A percentile compares a stretch with the other conserved stretches of the same genome.
Evolutionary conservation across 2,113 vertebrate genomes (phyloP).

Genomic region (Eolophus roseicapilla): DNA sequence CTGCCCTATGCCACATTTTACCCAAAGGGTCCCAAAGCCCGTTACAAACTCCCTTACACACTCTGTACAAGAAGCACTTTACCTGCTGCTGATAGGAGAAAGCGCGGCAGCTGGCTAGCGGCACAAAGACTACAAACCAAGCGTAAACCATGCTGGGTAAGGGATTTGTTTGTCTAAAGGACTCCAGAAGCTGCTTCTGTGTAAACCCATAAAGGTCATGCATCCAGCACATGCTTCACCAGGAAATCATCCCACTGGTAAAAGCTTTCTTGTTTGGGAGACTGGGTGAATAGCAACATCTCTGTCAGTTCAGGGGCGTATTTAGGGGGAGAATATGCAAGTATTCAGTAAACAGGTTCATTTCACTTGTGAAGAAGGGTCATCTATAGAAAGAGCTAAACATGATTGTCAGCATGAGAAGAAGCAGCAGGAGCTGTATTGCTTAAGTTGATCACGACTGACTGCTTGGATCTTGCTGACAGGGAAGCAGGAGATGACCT

Average conservation of each 20-base stretch:
- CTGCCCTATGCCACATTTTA: accelerated
- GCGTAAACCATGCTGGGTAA: not conserved
- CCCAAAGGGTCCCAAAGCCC: not conserved
- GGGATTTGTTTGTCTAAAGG: not conserved
- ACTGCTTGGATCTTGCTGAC: not conserved
- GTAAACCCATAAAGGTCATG: slow-evolving; percentile 13
- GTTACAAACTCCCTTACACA: not conserved
- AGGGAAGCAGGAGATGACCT: not conserved
- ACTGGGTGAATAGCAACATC: not conserved
- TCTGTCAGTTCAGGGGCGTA: not conserved
- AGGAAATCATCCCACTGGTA: slow-evolving; percentile 28
- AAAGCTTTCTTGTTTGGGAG: slow-evolving; percentile 25
- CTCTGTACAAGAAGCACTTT: not conserved
- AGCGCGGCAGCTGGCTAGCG: not conserved
- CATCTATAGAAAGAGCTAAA: not conserved
- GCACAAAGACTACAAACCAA: not conserved
- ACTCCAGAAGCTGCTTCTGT: slow-evolving; percentile 27
- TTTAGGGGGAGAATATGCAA: not conserved
- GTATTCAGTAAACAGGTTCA: not conserved
- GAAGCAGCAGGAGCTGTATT: not conserved
- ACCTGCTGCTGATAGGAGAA: not conserved
- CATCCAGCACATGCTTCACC: slow-evolving; percentile 2
- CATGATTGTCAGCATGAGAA: not conserved
- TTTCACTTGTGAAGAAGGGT: not conserved
- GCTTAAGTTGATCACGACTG: not conserved